Conservation (phyloP, 2,113 vertebrate genomes). For the Tupaia tana region DNA sequence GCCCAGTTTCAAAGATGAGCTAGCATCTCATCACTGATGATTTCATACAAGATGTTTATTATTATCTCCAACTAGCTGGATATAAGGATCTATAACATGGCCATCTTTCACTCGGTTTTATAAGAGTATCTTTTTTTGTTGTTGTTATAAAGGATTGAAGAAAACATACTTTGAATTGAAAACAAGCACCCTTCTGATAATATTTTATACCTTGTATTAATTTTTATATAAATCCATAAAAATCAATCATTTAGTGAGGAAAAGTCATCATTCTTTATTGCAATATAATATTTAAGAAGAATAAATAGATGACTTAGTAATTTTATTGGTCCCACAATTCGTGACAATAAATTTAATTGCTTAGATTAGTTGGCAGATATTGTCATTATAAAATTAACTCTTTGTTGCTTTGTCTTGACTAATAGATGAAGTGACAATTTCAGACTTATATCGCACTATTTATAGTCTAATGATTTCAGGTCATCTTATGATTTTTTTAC, state of each 20-base stretch:
- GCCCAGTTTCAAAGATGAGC: not conserved
- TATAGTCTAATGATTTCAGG: not conserved
- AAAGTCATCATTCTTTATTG: not conserved
- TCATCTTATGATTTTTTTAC: not conserved
- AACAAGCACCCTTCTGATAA: not conserved
- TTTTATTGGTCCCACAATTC: not conserved
- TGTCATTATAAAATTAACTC: not conserved
- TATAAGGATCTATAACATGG: not conserved
- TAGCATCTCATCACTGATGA: not conserved
- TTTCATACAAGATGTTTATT: not conserved
- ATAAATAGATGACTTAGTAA: not conserved
- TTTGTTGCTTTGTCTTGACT: not conserved
- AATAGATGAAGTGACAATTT: not conserved
- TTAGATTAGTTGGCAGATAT: not conserved
- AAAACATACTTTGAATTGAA: not conserved
- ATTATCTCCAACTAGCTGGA: not conserved
- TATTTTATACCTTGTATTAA: not conserved
- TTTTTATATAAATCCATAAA: not conserved
- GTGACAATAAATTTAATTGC: not conserved
- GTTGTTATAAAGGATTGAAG: not conserved
- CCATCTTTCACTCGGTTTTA: not conserved
- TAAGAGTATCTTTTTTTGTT: not conserved
- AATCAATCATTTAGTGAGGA: not conserved
- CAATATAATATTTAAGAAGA: not conserved
- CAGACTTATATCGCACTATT: not conserved